These are phyloP conservation scores for Planococcus citri DNA, from an alignment of 1,140 invertebrate genomes.

Conservation along the genomic window DNA sequence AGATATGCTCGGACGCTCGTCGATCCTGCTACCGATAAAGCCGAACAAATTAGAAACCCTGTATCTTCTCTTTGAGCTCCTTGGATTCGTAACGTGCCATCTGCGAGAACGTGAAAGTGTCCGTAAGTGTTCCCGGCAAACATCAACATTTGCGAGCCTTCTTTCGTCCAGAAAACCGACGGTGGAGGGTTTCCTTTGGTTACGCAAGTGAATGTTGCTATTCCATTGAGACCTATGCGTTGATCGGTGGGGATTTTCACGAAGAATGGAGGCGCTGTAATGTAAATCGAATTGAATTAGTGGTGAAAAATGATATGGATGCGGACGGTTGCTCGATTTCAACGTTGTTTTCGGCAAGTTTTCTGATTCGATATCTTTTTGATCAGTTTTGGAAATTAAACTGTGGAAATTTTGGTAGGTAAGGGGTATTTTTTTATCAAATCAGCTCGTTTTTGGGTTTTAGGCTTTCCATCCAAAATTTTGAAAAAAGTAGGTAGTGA, in stretches of 20 bases:
- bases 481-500: too few relatives aligned
- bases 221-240: conserved; percentile 56
- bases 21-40: conserved; percentile 73
- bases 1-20: conserved; percentile 63
- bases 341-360: too few relatives aligned
- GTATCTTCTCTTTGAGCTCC: conserved; percentile 65
- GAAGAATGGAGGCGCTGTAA: conserved; percentile 63
- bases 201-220: conserved; percentile 69
- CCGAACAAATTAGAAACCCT: conserved; percentile 76
- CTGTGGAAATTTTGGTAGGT: too few relatives aligned
- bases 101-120: conserved; percentile 55
- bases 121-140: conserved; percentile 69
- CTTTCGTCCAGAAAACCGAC: conserved; percentile 76
- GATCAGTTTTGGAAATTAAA: too few relatives aligned
- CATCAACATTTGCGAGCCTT: conserved; percentile 69
- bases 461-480: too few relatives aligned
- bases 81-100: conserved; percentile 63
- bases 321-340: too few relatives aligned
- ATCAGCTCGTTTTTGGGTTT: too few relatives aligned
- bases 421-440: too few relatives aligned
- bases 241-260: conserved; percentile 62
- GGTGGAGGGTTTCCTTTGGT: conserved; percentile 71
- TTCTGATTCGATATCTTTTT: too few relatives aligned
- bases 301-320: too few relatives aligned
- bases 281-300: neutral